These are phyloP conservation scores for Lagopus leucura DNA, from an alignment of 2,113 vertebrate genomes.

Conservation along the genomic window DNA sequence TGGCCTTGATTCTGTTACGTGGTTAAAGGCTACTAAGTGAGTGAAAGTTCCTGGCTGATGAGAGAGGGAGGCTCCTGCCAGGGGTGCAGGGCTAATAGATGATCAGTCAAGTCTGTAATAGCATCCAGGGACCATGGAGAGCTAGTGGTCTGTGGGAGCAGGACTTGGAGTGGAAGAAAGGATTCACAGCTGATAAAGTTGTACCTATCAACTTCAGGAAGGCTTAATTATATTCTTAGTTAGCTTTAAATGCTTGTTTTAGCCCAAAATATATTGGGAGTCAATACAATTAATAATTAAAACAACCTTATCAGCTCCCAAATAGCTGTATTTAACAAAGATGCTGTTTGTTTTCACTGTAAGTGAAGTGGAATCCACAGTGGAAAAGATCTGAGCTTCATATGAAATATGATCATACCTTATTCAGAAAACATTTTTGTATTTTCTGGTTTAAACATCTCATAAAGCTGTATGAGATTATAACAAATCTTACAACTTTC, in stretches of 20 bases:
- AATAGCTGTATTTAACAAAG: neutral
- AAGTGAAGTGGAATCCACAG: neutral
- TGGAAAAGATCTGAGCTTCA: neutral
- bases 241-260: neutral
- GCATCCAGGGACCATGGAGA: neutral
- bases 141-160: neutral
- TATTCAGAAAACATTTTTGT: neutral
- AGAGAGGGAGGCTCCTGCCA: neutral
- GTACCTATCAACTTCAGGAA: neutral
- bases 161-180: neutral
- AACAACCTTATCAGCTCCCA: neutral
- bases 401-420: neutral
- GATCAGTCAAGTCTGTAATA: neutral
- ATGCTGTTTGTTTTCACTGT: neutral
- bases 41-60: neutral
- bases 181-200: neutral
- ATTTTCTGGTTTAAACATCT: neutral
- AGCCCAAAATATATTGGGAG: neutral
- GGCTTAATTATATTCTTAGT: neutral
- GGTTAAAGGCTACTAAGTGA: neutral
- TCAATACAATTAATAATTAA: neutral
- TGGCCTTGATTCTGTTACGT: neutral
- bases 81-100: neutral
- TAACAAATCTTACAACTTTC: slow-evolving; percentile 7
- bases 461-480: neutral